Evolutionary conservation across 2,113 vertebrate genomes (phyloP).

Genomic region (Menidia beryllina): DNA sequence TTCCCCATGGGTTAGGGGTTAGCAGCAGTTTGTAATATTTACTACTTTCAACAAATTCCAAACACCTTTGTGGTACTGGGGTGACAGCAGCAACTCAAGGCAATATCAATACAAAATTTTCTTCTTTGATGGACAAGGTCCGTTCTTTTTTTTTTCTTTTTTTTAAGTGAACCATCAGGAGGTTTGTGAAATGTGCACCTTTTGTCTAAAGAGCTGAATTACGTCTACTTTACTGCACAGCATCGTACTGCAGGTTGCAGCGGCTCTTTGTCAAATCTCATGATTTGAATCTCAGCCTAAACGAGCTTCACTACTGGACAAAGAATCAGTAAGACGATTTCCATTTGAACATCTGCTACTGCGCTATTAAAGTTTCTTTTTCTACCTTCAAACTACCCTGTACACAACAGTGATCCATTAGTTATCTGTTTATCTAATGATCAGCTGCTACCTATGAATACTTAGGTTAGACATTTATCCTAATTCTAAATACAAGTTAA

Average conservation of each 20-base stretch:
- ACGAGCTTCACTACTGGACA: conserved; percentile 51
- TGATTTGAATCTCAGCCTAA: conserved; percentile 38
- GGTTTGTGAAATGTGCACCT: conserved; percentile 10
- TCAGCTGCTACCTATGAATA: conserved; percentile 61
- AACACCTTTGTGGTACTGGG: background rate
- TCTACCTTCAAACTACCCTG: conserved; percentile 57
- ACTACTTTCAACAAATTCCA: background rate
- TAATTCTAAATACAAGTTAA: conserved; percentile 66
- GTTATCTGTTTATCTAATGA: conserved; percentile 51
- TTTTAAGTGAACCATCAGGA: no score
- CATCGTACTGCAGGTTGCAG: conserved; percentile 21
- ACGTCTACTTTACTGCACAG: conserved; percentile 33
- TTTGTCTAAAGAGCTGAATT: conserved; percentile 9
- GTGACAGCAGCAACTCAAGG: background rate
- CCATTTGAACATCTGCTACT: conserved; percentile 44
- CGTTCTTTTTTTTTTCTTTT: background rate
- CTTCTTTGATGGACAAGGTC: background rate
- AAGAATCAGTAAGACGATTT: conserved; percentile 32
- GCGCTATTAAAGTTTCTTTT: conserved; percentile 57
- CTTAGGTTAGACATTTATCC: conserved; percentile 39
- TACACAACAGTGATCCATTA: conserved; percentile 61
- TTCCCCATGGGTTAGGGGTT: conserved; percentile 1
- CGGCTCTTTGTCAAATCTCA: conserved; percentile 46
- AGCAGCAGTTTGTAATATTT: conserved; percentile 10
- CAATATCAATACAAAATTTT: conserved; percentile 6